Evolutionary conservation across 92 coral and sea anemone genomes (phyloP), one percentile per base, ranked within the genome.

Genomic region (Epizoanthus fatuus): DNA sequence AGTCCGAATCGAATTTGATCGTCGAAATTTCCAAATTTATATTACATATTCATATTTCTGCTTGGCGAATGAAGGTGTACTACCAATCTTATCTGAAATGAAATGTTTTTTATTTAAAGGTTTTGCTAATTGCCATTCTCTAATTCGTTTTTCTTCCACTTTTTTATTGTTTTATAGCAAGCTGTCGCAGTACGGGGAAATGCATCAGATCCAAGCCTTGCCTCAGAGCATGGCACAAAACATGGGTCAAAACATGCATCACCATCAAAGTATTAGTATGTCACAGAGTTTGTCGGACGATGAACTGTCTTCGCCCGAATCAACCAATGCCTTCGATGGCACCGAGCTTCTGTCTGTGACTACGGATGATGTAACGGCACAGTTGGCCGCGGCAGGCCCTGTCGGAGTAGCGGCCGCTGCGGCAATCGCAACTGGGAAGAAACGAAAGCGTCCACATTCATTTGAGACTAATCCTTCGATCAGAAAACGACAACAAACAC

Each of bases 351-450:
- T 77, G 75, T 84, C 98, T 22, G 86, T 96, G 6, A 95, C 91
- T 47, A 82, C 90, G 22, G 99, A 97, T 90, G 98, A 95, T 72
- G 98, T 97, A 47, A 97, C 99, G 32, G 98, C 98, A 0, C 99
- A 97, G 81, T 90, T 97, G 13, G 99, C 99, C 14, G 99, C 99
- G 10, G 98, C 99, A 0, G 99, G 99, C 16, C 99, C 98, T 0
- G 95, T 97, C 11, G 99, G 99, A 11, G 99, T 97, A 0, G 99
- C 99, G 11, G 99, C 99, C 0, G 99, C 99, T 1, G 99, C 99
- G 15, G 99, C 99, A n/a, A 96, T 97, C 51, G 99, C 99, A 20
- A 97, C 99, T 32, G 99, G 99, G 16, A 94, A 94, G 63, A 97
- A 97, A 80, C 67, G 99, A 84, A 97, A 97, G 85, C 89, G 99